A percentile compares a stretch with the other conserved stretches of the same genome.
These are phyloP conservation scores for Crenichthys baileyi DNA, from an alignment of 2,797 vertebrate species.

Conservation along the genomic window DNA sequence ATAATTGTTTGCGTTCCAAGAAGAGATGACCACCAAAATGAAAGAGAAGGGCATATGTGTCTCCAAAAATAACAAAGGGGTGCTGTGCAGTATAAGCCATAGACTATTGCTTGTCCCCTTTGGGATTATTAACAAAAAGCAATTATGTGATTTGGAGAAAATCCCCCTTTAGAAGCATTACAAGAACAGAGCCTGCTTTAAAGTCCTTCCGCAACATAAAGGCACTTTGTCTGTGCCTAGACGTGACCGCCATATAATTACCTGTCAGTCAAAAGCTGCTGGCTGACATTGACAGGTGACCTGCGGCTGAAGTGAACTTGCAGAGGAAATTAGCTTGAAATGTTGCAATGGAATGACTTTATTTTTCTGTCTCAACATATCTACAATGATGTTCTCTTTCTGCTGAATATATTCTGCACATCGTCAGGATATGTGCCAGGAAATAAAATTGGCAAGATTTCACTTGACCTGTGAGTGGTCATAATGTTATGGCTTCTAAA, in stretches of 20 bases:
- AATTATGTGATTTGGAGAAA: slow-evolving; percentile 66
- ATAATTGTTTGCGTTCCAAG: not conserved
- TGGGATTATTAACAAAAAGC: slow-evolving; percentile 56
- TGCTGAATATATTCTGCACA: too few relatives aligned
- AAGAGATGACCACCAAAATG: slow-evolving; percentile 12
- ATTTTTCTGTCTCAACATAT: too few relatives aligned
- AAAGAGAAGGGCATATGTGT: slow-evolving; percentile 31
- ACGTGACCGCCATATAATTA: slow-evolving; percentile 62
- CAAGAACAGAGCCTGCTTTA: slow-evolving; percentile 46
- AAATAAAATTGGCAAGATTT: too few relatives aligned
- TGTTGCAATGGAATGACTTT: slow-evolving; percentile 17
- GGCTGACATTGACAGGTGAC: slow-evolving; percentile 64
- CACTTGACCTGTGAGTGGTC: too few relatives aligned
- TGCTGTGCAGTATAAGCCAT: slow-evolving; percentile 7
- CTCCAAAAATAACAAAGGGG: slow-evolving; percentile 40
- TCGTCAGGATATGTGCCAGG: too few relatives aligned
- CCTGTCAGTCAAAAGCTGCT: slow-evolving; percentile 64
- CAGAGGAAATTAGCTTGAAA: slow-evolving; percentile 41
- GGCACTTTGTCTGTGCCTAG: slow-evolving; percentile 22
- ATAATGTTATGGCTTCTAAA: too few relatives aligned
- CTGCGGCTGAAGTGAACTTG: slow-evolving; percentile 38
- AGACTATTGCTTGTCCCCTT: slow-evolving; percentile 34
- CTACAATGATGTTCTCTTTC: too few relatives aligned
- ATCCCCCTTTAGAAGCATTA: slow-evolving; percentile 56
- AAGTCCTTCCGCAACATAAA: slow-evolving; percentile 57